These are phyloP conservation scores for Lochmaea crataegi DNA, from an alignment of 2,888 invertebrate genomes.

Conservation along the genomic window DNA sequence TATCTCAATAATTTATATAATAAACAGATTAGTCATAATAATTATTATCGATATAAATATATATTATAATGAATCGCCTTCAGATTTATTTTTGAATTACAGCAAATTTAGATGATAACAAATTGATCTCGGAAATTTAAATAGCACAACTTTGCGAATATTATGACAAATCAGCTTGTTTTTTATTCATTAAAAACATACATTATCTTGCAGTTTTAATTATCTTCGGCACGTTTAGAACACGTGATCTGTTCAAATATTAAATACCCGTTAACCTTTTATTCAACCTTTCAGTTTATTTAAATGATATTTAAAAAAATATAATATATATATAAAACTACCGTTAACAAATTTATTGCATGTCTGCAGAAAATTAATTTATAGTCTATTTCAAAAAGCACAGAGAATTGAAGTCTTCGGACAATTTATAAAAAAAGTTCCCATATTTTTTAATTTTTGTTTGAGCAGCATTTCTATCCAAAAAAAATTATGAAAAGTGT, in stretches of 20 bases:
- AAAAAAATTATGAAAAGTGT: too few species aligned
- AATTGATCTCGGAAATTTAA: not conserved
- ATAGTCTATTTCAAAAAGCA: too few species aligned
- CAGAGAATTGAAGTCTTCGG: too few species aligned
- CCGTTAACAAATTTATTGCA: too few species aligned
- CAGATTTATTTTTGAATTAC: not conserved
- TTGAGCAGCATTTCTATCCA: too few species aligned
- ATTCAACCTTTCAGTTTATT: not conserved
- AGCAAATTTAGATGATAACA: not conserved
- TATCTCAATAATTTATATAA: not conserved
- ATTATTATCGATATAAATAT: not conserved
- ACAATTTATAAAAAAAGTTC: too few species aligned
- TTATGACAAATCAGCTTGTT: not conserved
- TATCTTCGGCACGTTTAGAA: not conserved
- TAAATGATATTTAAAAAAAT: too few species aligned
- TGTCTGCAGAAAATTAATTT: too few species aligned
- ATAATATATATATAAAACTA: too few species aligned
- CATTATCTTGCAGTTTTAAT: not conserved
- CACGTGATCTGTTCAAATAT: not conserved
- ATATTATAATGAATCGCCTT: not conserved
- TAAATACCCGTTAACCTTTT: not conserved
- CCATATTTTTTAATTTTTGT: too few species aligned
- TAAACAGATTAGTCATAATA: constrained; percentile 2
- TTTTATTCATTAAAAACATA: not conserved
- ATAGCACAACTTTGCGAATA: not conserved